Conservation (phyloP, 2,888 invertebrate genomes). For the Pegoplata infirma region DNA sequence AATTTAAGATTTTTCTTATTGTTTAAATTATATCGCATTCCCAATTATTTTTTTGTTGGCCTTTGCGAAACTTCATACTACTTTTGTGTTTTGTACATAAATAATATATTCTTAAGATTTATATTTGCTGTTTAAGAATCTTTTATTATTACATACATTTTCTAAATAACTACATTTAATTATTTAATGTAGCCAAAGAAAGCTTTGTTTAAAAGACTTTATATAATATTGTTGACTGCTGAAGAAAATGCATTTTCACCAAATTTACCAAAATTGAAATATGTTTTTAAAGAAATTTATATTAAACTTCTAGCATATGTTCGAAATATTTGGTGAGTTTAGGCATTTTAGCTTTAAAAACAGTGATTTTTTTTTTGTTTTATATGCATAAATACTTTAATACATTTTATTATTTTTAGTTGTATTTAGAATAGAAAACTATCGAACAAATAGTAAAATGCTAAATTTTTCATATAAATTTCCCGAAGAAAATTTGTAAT, state of each 20-base stretch:
- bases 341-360: slow-evolving; percentile 25
- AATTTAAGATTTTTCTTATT: slow-evolving; percentile 55
- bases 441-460: neutral
- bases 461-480: neutral
- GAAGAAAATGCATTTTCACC: slow-evolving; percentile 60
- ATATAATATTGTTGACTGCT: slow-evolving; percentile 46
- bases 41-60: slow-evolving; percentile 17
- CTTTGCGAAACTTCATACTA: neutral
- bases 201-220: slow-evolving; percentile 60
- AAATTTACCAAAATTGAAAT: too few species aligned
- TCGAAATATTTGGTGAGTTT: slow-evolving; percentile 13
- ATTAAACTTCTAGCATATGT: slow-evolving; percentile 74
- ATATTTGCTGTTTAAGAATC: slow-evolving; percentile 44
- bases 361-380: slow-evolving; percentile 17
- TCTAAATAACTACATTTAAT: neutral
- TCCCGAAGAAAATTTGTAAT: too few species aligned
- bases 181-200: slow-evolving; percentile 31
- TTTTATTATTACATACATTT: slow-evolving; percentile 29
- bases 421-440: neutral
- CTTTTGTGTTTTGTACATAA: slow-evolving; percentile 35
- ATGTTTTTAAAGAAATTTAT: slow-evolving; percentile 73
- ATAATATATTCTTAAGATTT: slow-evolving; percentile 47
- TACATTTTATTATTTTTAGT: slow-evolving; percentile 10
- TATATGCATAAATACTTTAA: too few species aligned
- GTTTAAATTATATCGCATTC: slow-evolving; percentile 50